Percentiles rank a stretch among this genome's conserved stretches.
Conservation (phyloP, 37 sponge, comb jelly and placozoan species). For the Corticium candelabrum region DNA sequence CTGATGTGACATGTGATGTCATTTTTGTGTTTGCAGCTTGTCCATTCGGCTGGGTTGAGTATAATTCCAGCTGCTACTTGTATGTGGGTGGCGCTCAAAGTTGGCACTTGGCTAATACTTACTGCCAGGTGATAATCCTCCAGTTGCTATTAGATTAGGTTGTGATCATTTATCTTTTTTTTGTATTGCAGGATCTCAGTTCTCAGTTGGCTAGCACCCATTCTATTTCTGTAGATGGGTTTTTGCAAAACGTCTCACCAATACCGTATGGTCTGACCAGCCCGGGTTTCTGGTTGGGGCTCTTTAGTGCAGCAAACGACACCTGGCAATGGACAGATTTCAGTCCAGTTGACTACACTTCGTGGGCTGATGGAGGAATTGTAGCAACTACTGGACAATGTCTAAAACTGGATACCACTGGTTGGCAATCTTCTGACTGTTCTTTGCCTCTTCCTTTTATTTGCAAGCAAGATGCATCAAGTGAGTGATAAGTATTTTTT, state of each 20-base stretch:
- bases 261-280: neutral
- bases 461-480: neutral
- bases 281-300: neutral
- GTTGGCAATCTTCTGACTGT: neutral
- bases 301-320: neutral
- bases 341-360: neutral
- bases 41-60: neutral
- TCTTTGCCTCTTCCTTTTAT: neutral
- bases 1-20: no score
- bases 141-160: no score
- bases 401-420: neutral
- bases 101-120: neutral
- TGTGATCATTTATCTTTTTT: no score
- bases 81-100: neutral
- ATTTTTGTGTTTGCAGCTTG: neutral
- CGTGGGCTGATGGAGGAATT: neutral
- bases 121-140: neutral
- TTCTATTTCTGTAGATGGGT: no score
- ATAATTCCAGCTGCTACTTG: neutral
- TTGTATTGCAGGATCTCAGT: no score
- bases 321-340: neutral
- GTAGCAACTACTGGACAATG: neutral
- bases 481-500: neutral
- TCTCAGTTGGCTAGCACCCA: no score
- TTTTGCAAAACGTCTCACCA: no score